Evolutionary conservation across 1,140 invertebrate species (phyloP), one percentile per base, ranked within the genome.

Genomic region (Musca vetustissima): DNA sequence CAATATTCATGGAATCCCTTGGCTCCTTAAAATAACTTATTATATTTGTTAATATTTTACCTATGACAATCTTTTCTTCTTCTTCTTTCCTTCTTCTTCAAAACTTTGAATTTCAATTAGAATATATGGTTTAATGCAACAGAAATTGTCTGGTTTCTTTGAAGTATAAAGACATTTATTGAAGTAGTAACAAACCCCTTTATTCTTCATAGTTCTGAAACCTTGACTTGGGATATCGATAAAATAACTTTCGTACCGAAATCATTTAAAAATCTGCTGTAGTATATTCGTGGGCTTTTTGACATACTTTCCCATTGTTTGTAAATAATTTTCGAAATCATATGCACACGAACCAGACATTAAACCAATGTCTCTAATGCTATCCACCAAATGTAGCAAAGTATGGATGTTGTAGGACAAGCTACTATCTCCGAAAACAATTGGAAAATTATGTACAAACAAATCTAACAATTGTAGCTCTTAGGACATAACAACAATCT

Each of bases 261-360:
- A 7, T 50, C 43, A 48, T 32, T 19, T 69, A 64, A 28, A 17
- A 47, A 69, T 69, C 52, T 69, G 67, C 28, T 61, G 2, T 22
- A 69, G 21, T 24, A 69, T 69, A 64, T 69, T 49, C 15, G 43
- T 32, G 15, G 67, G 57, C 24, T 69, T 57, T 53, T 24, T 49
- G 7, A 68, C 53, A 64, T 15, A 32, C 28, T 32, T 32, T 32
- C 28, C 28, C 28, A 32, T 32, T 48, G 13, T 49, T 50, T 69
- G 67, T 21, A 69, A 69, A 50, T 64, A 64, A 48, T 64, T 69
- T 69, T 69, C 67, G 64, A 69, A 69, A 22, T 43, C 47, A 50
- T 69, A 69, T 19, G 43, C 47, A 14, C 55, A 69, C 6, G 15
- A 14, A 4, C 50, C 15, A 17, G 24, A 17, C 47, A 48, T 48